Percentiles rank a stretch among this genome's conserved stretches.
Conservation (phyloP, 2,888 invertebrate species). For the Tachina grossa region DNA sequence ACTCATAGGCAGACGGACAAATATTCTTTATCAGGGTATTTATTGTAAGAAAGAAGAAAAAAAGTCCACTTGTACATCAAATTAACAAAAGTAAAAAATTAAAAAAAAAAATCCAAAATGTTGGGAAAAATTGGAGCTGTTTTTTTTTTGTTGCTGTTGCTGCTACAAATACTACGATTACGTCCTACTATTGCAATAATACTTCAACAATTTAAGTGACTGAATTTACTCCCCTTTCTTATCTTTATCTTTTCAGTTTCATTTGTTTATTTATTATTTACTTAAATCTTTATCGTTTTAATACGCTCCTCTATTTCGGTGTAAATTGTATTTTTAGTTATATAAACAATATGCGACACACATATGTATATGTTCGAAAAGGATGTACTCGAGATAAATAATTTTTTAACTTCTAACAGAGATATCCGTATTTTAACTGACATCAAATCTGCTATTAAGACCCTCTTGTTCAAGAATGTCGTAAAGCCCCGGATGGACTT, state of each 20-base stretch:
- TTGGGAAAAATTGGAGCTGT: constrained; percentile 54
- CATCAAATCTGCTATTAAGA: too few relatives aligned
- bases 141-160: not conserved
- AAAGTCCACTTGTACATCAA: constrained; percentile 5
- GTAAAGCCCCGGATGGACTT: too few relatives aligned
- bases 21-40: constrained; percentile 50
- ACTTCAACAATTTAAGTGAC: constrained; percentile 43
- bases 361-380: too few relatives aligned
- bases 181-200: constrained; percentile 44
- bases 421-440: too few relatives aligned
- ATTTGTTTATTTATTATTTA: constrained; percentile 72
- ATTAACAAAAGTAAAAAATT: not conserved
- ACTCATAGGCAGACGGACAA: constrained; percentile 9
- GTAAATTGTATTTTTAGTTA: not conserved
- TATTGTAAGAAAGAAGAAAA: constrained; percentile 7
- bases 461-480: too few relatives aligned
- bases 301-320: not conserved
- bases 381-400: too few relatives aligned
- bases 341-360: not conserved
- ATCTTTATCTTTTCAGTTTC: constrained; percentile 67
- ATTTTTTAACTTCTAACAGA: too few relatives aligned
- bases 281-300: constrained; percentile 72
- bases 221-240: constrained; percentile 59
- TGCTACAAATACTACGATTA: constrained; percentile 44
- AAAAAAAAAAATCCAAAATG: constrained; percentile 27